Conservation (phyloP, 1,140 invertebrate genomes). For the Dendroctonus ponderosae region DNA sequence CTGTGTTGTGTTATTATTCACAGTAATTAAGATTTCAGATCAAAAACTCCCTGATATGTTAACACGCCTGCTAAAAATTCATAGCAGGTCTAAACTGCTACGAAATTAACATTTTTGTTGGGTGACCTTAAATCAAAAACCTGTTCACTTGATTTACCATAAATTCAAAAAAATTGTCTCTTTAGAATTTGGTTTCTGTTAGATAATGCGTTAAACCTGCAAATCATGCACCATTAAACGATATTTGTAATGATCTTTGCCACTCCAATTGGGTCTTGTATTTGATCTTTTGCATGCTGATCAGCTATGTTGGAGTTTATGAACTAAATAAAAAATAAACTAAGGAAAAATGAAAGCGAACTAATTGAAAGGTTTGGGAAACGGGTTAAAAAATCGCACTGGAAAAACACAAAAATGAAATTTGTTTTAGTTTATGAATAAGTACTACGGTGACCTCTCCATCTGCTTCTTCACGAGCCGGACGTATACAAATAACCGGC, state of each 20-base stretch:
- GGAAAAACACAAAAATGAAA: neutral
- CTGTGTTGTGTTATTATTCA: neutral
- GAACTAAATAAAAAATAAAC: no score
- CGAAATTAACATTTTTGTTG: slow-evolving; percentile 22
- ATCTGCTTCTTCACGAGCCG: slow-evolving; percentile 39
- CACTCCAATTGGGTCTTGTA: no score
- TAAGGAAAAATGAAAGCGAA: no score
- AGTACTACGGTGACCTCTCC: slow-evolving; percentile 41
- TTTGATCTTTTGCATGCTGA: no score
- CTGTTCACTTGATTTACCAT: slow-evolving; percentile 13
- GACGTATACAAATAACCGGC: slow-evolving; percentile 31
- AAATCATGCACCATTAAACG: no score
- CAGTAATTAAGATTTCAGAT: neutral
- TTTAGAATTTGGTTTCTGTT: no score
- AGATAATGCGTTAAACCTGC: no score
- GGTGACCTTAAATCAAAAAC: slow-evolving; percentile 18
- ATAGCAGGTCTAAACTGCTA: slow-evolving; percentile 22
- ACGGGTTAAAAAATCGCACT: neutral
- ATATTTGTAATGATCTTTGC: no score
- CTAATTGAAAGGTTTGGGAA: neutral
- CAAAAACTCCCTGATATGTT: slow-evolving; percentile 6
- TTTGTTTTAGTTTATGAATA: slow-evolving; percentile 38
- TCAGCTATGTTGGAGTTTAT: no score
- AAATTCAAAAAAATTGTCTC: neutral
- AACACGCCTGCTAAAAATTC: slow-evolving; percentile 15